Evolutionary conservation across 1,140 invertebrate genomes (phyloP).

Genomic region (Panagrolaimus sp.): DNA sequence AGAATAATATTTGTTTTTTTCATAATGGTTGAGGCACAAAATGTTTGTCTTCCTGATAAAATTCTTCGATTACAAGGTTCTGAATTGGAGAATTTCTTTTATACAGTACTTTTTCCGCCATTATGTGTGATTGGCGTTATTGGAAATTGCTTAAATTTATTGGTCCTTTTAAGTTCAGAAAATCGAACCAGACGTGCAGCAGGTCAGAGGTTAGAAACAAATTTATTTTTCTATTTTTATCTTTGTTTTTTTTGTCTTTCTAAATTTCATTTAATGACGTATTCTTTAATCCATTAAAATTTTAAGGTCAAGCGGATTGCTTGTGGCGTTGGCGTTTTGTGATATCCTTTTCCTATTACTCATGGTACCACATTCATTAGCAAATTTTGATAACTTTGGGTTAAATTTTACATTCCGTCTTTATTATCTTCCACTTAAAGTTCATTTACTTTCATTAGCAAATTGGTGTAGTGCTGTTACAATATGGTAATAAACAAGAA

Average conservation of each 20-base stretch:
- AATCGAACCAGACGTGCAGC: constrained; percentile 16
- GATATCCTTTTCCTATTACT: constrained; percentile 42
- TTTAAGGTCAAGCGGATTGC: constrained; percentile 40
- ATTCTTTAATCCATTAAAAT: background rate
- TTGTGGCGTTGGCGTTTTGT: constrained; percentile 42
- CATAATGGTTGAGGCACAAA: background rate
- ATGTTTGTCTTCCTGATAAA: background rate
- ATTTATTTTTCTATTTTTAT: background rate
- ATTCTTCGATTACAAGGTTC: constrained; percentile 9
- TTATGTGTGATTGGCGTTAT: constrained; percentile 34
- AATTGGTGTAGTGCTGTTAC: constrained; percentile 46
- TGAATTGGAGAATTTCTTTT: constrained; percentile 31
- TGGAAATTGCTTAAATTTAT: constrained; percentile 42
- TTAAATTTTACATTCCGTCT: constrained; percentile 32
- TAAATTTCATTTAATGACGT: background rate
- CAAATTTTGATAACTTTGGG: constrained; percentile 41
- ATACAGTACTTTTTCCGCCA: constrained; percentile 37
- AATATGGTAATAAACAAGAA: constrained; percentile 37
- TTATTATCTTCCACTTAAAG: constrained; percentile 31
- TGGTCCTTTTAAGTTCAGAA: constrained; percentile 29
- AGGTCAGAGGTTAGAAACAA: background rate
- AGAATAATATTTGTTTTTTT: constrained; percentile 16
- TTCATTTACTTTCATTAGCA: constrained; percentile 41
- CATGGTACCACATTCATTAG: constrained; percentile 42
- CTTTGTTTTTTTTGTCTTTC: background rate